phyloP scores from a whole-genome alignment of 2,797 vertebrate genomes.

The Lutjanus argentimaculatus region DNA sequence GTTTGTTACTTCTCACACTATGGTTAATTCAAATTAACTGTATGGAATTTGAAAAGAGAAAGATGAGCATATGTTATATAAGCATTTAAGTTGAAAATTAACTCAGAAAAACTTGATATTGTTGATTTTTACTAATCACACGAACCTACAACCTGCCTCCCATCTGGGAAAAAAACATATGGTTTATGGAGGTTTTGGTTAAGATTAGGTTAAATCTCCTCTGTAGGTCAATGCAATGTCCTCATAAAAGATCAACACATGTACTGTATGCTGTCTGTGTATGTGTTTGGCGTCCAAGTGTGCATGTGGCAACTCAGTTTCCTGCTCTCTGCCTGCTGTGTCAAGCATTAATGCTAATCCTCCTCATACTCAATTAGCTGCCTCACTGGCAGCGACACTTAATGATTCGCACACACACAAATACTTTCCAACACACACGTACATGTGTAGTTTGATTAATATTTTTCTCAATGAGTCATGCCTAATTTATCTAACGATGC shows the following conservation, averaged over 20 bases:
- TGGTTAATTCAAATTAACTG: too few relatives aligned
- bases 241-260: not conserved
- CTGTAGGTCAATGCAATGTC: not conserved
- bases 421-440: not conserved
- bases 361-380: slow-evolving; percentile 34
- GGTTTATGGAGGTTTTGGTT: too few relatives aligned
- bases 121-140: too few relatives aligned
- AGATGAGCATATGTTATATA: not conserved
- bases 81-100: not conserved
- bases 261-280: not conserved
- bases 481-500: slow-evolving; percentile 30
- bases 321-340: not conserved
- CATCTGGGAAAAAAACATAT: too few relatives aligned
- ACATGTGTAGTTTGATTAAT: not conserved
- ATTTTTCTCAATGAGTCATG: slow-evolving; percentile 35
- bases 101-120: not conserved
- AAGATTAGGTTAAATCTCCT: not conserved
- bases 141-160: too few relatives aligned
- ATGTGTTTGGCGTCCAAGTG: not conserved
- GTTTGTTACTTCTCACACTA: not conserved
- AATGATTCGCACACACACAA: not conserved
- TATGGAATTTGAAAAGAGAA: not conserved
- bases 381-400: slow-evolving; percentile 15
- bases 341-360: slow-evolving; percentile 24
- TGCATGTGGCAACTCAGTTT: slow-evolving; percentile 1